Evolutionary conservation across 2,888 invertebrate species (phyloP), one percentile per base, ranked within the genome.

Genomic region (Pherbina coryleti): DNA sequence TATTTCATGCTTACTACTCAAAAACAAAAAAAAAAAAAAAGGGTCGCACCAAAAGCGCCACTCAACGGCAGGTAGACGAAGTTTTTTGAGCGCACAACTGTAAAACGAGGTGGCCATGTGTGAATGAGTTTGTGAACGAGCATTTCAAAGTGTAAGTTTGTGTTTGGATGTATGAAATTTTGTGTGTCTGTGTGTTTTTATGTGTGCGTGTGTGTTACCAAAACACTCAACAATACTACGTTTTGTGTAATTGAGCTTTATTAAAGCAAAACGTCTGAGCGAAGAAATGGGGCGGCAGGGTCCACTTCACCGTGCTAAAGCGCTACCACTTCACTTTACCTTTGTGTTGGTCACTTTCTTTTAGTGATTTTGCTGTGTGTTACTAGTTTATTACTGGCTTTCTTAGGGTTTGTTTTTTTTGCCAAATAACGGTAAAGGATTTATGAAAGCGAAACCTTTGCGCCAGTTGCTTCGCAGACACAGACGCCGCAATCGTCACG

Each of bases 391-490:
- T 5, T 51, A 19, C 3, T 5, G 34, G 34, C 5, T 71, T 71
- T 28, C 34, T 31, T 57, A 34, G 37, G 22, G n/a, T n/a, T n/a
- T n/a, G n/a, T n/a, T n/a, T 57, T 44, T 37, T 34, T 44, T 57
- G 60, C 60, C 79, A 71, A 69, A 64, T 17, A 70, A 75, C 62
- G 72, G 82, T 79, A 81, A 79, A 81, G 81, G 81, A 82, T 83
- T 80, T 75, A 77, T 77, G 81, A 82, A 81, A 82, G 80, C 66
- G 82, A 82, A 79, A 82, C 81, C 80, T 81, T 78, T 77, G 76
- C 79, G 78, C 79, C 87, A 86, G 86, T 86, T 84, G 83, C 81
- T 79, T 78, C 76, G 81, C 82, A 83, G 75, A 64, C 75, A 66
- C 28, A 53, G 75, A 75, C 66, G 79, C 85, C 83, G 85, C 82